phyloP scores from a whole-genome alignment of 2,888 invertebrate genomes.

The Acleris emargana region DNA sequence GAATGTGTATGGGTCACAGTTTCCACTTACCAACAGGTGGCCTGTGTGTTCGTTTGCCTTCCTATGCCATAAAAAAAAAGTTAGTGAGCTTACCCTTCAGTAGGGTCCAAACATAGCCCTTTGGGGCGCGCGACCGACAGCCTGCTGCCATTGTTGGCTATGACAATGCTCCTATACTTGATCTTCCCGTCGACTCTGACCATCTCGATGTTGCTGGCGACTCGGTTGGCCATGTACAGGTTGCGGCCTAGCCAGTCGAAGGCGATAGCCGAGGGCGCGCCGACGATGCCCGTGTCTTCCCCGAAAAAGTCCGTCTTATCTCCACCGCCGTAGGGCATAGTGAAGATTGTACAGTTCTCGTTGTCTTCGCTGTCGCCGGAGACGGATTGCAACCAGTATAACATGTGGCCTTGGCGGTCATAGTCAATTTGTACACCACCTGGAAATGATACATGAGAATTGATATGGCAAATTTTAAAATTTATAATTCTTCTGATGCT shows the following conservation, averaged over 20 bases:
- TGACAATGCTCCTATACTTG: slow-evolving; percentile 92
- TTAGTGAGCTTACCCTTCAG: slow-evolving; percentile 87
- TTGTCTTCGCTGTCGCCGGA: slow-evolving; percentile 87
- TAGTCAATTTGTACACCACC: slow-evolving; percentile 96
- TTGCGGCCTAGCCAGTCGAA: slow-evolving; percentile 99
- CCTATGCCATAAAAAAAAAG: no score
- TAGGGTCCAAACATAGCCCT: slow-evolving; percentile 94
- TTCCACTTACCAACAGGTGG: no score
- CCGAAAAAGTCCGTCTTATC: slow-evolving; percentile 90
- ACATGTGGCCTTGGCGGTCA: slow-evolving; percentile 91
- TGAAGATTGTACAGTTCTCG: slow-evolving; percentile 94
- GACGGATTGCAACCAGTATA: slow-evolving; percentile 94
- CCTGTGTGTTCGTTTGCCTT: no score
- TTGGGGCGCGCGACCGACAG: slow-evolving; percentile 94
- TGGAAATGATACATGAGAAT: slow-evolving; percentile 34
- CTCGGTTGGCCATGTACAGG: slow-evolving; percentile 94
- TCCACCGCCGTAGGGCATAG: slow-evolving; percentile 93
- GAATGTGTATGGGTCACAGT: no score
- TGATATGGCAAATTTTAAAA: no score
- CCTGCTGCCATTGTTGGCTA: slow-evolving; percentile 94
- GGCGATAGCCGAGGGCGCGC: slow-evolving; percentile 95
- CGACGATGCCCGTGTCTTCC: slow-evolving; percentile 93
- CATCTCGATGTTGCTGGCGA: slow-evolving; percentile 95
- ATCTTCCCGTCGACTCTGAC: slow-evolving; percentile 93
- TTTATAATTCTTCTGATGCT: no score